A percentile compares a stretch with the other conserved stretches of the same genome.
These are phyloP conservation scores for Euthynnus affinis DNA, from an alignment of 2,797 vertebrate species.

Conservation along the genomic window DNA sequence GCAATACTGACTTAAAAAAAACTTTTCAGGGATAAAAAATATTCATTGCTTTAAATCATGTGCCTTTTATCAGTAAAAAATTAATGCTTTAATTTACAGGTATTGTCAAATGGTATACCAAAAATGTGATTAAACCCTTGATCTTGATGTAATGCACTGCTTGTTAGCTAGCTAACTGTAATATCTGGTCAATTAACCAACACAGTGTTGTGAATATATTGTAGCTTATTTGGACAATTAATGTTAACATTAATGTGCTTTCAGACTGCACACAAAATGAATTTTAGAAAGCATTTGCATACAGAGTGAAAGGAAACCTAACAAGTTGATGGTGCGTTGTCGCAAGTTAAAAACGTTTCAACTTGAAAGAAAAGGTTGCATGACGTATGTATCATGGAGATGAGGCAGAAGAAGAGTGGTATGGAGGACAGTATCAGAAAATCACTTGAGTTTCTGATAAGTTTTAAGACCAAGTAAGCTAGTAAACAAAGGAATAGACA, in stretches of 20 bases:
- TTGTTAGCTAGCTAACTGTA: background rate
- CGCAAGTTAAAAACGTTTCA: too few species aligned
- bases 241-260: background rate
- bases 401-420: too few species aligned
- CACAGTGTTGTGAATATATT: slow-evolving; percentile 6
- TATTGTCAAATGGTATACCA: slow-evolving; percentile 22
- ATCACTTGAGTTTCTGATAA: too few species aligned
- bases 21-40: slow-evolving; percentile 54
- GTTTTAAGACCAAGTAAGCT: too few species aligned
- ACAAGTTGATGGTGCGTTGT: too few species aligned
- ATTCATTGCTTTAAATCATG: slow-evolving; percentile 58
- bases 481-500: too few species aligned
- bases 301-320: background rate
- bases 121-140: slow-evolving; percentile 20
- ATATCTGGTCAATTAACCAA: slow-evolving; percentile 1
- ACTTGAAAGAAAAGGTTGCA: too few species aligned
- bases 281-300: background rate
- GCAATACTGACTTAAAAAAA: slow-evolving; percentile 24
- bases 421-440: too few species aligned
- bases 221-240: background rate
- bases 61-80: slow-evolving; percentile 61
- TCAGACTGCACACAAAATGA: slow-evolving; percentile 2
- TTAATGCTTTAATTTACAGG: slow-evolving; percentile 45
- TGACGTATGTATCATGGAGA: too few species aligned
- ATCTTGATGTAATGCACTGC: slow-evolving; percentile 1